Evolutionary conservation across 2,888 invertebrate genomes (phyloP).

Genomic region (Brenthis daphne): DNA sequence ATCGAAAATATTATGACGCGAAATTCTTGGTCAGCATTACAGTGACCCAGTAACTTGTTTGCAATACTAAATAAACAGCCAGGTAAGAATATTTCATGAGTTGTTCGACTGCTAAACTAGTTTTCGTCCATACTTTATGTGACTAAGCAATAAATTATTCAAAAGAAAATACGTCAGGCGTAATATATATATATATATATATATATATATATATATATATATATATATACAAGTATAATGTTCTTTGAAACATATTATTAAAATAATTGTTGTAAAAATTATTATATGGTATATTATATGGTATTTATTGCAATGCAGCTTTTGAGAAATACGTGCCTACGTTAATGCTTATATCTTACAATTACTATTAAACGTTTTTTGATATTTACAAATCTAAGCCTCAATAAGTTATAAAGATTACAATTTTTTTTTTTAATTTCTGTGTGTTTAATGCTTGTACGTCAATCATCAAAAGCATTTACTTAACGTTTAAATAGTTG

Average conservation of each 20-base stretch:
- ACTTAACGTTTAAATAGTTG: conserved; percentile 24
- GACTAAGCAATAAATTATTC: conserved; percentile 26
- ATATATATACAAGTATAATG: too few species aligned
- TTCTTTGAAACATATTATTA: too few species aligned
- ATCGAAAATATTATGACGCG: conserved; percentile 15
- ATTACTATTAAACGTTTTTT: too few species aligned
- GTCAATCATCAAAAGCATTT: conserved; percentile 5
- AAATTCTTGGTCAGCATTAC: conserved; percentile 46
- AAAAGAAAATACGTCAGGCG: conserved; percentile 15
- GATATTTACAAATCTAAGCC: too few species aligned
- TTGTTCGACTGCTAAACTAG: conserved; percentile 43
- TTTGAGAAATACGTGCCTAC: too few species aligned
- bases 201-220: too few species aligned
- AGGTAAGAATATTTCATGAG: conserved; percentile 51
- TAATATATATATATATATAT: conserved; percentile 2
- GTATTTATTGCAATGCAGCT: too few species aligned
- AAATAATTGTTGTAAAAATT: too few species aligned
- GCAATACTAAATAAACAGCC: conserved; percentile 53
- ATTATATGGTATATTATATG: too few species aligned
- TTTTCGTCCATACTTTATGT: conserved; percentile 38
- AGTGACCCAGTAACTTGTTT: conserved; percentile 49
- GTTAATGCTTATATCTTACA: too few species aligned
- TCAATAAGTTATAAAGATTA: too few species aligned
- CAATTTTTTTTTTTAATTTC: not conserved
- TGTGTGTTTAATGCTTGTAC: not conserved